Percentiles rank a stretch among this genome's conserved stretches.
phyloP scores from a whole-genome alignment of 2,797 vertebrate species.

The Threskiornis aethiopicus region DNA sequence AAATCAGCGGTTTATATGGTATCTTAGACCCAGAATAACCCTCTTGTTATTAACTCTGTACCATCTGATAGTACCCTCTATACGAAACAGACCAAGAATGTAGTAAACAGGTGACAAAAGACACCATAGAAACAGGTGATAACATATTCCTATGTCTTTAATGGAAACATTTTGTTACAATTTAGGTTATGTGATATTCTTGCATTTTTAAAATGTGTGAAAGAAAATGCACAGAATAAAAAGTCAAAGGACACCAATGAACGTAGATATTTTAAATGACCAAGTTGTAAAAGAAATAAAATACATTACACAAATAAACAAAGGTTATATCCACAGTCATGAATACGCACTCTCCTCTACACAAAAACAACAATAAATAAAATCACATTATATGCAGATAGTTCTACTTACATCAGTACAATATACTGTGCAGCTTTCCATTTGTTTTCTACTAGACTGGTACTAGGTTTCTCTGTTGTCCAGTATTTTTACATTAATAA shows the following conservation, averaged over 20 bases:
- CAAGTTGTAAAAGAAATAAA: constrained; percentile 74
- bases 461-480: constrained; percentile 23
- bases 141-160: constrained; percentile 73
- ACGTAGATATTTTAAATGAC: constrained; percentile 70
- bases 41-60: not conserved
- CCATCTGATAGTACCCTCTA: not conserved
- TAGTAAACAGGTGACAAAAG: not conserved
- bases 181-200: constrained; percentile 74
- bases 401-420: constrained; percentile 86
- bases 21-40: not conserved
- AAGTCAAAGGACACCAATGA: constrained; percentile 70
- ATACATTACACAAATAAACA: constrained; percentile 78
- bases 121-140: not conserved
- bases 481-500: constrained; percentile 43
- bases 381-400: constrained; percentile 89
- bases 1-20: not conserved
- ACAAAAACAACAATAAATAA: constrained; percentile 87
- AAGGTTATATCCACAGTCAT: constrained; percentile 81
- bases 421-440: constrained; percentile 66
- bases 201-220: constrained; percentile 75
- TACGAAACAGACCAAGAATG: not conserved
- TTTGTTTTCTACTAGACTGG: constrained; percentile 33
- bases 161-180: constrained; percentile 79
- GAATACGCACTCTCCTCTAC: constrained; percentile 77
- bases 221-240: constrained; percentile 77